Percentiles rank a stretch among this genome's conserved stretches.
Conservation (phyloP, 2,888 invertebrate species). For the Phalera bucephala region DNA sequence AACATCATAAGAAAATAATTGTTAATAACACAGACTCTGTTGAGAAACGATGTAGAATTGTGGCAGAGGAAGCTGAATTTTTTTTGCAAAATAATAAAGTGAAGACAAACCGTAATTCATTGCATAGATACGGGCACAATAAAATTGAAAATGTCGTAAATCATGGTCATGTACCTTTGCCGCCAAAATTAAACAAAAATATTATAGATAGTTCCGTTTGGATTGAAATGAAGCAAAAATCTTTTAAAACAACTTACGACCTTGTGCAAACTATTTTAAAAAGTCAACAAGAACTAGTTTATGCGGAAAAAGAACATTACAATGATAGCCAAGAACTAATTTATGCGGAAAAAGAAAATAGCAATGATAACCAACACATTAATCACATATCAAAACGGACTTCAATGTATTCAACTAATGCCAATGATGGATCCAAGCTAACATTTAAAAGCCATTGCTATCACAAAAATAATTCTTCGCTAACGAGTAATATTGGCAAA, state of each 20-base stretch:
- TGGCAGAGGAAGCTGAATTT: slow-evolving; percentile 17
- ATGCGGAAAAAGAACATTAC: neutral
- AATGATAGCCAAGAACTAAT: slow-evolving; percentile 3
- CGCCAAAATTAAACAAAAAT: slow-evolving; percentile 5
- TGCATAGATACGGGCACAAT: neutral
- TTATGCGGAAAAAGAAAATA: neutral
- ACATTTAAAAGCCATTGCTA: slow-evolving; percentile 55
- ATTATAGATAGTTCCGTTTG: slow-evolving; percentile 8
- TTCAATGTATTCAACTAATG: too few relatives aligned
- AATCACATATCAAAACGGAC: too few relatives aligned
- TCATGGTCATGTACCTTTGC: neutral
- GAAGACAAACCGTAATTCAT: slow-evolving; percentile 5
- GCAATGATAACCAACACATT: slow-evolving; percentile 1
- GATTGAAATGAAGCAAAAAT: slow-evolving; percentile 20
- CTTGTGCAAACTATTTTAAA: slow-evolving; percentile 52
- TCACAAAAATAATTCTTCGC: slow-evolving; percentile 10
- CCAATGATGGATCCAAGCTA: slow-evolving; percentile 14
- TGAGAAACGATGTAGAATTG: slow-evolving; percentile 9
- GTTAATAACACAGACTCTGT: slow-evolving; percentile 14
- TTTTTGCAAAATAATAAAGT: slow-evolving; percentile 29
- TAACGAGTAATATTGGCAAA: slow-evolving; percentile 2
- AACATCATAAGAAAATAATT: slow-evolving; percentile 26
- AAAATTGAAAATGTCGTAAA: slow-evolving; percentile 1
- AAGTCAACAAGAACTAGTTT: slow-evolving; percentile 23
- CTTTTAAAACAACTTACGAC: slow-evolving; percentile 51